These are phyloP conservation scores for Eupsilia transversa DNA, from an alignment of 2,888 invertebrate genomes.

Conservation along the genomic window DNA sequence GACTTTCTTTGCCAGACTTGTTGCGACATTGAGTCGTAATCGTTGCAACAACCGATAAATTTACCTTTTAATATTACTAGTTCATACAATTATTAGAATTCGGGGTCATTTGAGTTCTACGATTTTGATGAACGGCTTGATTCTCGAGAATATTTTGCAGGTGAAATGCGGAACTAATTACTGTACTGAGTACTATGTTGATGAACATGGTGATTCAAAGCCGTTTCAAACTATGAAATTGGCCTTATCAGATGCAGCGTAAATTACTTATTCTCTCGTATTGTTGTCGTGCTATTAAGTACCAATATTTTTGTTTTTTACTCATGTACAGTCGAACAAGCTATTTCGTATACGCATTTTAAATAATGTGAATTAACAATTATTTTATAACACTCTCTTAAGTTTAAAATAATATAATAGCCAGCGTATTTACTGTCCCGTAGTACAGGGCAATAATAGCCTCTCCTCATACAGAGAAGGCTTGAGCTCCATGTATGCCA, in stretches of 20 bases:
- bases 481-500: too few species aligned
- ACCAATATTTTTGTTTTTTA: neutral
- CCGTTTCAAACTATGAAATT: slow-evolving; percentile 15
- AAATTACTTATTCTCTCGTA: neutral
- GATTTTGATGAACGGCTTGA: neutral
- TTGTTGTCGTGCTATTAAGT: neutral
- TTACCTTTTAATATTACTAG: slow-evolving; percentile 37
- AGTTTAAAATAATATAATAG: neutral
- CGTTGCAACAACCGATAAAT: slow-evolving; percentile 46
- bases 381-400: neutral
- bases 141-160: slow-evolving; percentile 5
- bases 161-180: slow-evolving; percentile 13
- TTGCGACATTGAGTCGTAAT: slow-evolving; percentile 66
- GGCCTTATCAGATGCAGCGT: slow-evolving; percentile 16
- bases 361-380: neutral
- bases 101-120: slow-evolving; percentile 31
- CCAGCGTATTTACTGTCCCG: too few species aligned
- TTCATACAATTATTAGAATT: slow-evolving; percentile 42
- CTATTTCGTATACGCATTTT: neutral
- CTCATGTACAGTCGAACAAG: neutral
- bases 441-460: too few species aligned
- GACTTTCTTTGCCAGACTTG: slow-evolving; percentile 61
- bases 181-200: neutral
- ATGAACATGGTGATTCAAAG: neutral
- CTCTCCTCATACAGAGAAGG: too few species aligned